Percentiles rank a stretch among this genome's conserved stretches.
These are phyloP conservation scores for Augochlora pura DNA, from an alignment of 1,140 invertebrate species.

Conservation along the genomic window DNA sequence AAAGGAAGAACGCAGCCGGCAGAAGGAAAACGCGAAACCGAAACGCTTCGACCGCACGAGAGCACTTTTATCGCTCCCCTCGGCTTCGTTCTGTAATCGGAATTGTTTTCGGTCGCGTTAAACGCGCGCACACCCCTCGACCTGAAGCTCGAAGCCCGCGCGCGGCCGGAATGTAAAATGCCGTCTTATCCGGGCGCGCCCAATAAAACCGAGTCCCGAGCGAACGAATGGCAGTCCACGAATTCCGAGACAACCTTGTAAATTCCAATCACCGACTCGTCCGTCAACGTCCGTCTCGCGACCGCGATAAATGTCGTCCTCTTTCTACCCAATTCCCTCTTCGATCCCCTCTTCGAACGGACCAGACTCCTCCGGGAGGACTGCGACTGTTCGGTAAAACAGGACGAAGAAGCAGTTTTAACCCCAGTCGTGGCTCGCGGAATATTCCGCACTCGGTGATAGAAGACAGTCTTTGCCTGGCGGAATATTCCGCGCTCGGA, in stretches of 20 bases:
- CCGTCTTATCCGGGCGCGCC: background rate
- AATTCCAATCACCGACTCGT: constrained; percentile 53
- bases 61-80: background rate
- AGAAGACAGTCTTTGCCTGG: too few species aligned
- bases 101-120: background rate
- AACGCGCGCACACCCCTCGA: background rate
- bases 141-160: too few species aligned
- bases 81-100: too few species aligned
- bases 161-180: background rate
- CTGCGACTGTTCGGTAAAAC: too few species aligned
- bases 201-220: background rate
- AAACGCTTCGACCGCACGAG: background rate
- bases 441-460: too few species aligned
- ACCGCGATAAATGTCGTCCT: background rate
- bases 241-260: constrained; percentile 20
- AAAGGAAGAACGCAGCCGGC: too few species aligned
- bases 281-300: constrained; percentile 44
- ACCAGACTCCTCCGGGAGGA: background rate
- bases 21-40: background rate
- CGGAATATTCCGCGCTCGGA: too few species aligned
- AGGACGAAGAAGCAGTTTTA: too few species aligned
- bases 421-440: too few species aligned
- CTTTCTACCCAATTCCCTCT: too few species aligned
- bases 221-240: background rate
- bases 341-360: background rate